Evolutionary conservation across 1,140 invertebrate genomes (phyloP), one percentile per base, ranked within the genome.

Genomic region (Homalodisca vitripennis): DNA sequence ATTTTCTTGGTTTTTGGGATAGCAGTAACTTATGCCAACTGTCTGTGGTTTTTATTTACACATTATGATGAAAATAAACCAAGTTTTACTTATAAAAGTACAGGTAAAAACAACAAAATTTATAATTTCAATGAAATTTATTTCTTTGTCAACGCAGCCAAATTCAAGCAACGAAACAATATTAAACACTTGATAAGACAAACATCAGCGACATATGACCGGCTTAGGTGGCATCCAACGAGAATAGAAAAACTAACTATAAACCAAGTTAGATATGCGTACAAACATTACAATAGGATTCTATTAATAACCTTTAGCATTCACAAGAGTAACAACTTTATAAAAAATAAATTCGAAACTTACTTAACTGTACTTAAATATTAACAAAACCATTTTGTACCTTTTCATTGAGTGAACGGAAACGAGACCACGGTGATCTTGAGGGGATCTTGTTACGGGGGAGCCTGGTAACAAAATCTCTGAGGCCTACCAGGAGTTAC

Each of bases 161-260:
- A 66, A 66, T 66, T 60, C 32, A 66, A 66, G 63, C 63, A 66
- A 66, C 63, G 63, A 66, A 66, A 66, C 63, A 66, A 66, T 31
- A 32, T 66, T 32, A 66, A 66, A 66, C 34, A 66, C 34, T 66
- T 31, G 32, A 41, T 46, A 66, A 46, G 63, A 66, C 32, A 66
- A 66, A 66, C 41, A 66, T 66, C 63, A 66, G 63, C 63, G 63
- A 66, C 63, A 66, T 66, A 66, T 46, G 32, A 66, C 32, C 63
- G 32, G 41, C 22, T 66, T 29, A 66, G 41, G 22, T 46, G 63
- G 32, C 32, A 47, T 66, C 41, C 32, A 46, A 66, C 32, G 34
- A 64, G 32, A 46, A 46, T 46, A 41, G 32, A 66, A 27, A 66
- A 66, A 66, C 32, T 60, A 66, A 46, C 32, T 32, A 46, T 66